Percentiles rank a stretch among this genome's conserved stretches.
Conservation (phyloP, 2,113 vertebrate species). For the Callithrix jacchus region DNA sequence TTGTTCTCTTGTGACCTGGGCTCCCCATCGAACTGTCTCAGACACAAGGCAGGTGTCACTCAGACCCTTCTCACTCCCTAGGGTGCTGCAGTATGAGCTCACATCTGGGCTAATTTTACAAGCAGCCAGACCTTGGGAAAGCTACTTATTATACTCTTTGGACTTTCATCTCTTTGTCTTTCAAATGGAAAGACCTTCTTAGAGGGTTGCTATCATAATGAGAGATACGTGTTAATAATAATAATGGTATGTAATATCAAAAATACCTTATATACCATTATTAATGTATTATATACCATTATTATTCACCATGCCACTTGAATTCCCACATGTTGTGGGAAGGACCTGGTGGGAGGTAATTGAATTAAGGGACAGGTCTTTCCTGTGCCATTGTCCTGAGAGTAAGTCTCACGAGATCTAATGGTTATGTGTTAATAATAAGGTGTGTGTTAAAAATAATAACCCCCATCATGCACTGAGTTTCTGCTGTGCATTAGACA, state of each 20-base stretch:
- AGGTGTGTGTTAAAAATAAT: accelerated
- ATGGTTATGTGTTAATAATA: neutral
- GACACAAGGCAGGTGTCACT: neutral
- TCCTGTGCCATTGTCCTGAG: no score
- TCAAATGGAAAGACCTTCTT: no score
- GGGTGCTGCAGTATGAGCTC: neutral
- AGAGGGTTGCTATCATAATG: neutral
- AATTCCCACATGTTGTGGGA: no score
- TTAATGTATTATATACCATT: no score
- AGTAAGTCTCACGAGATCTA: no score
- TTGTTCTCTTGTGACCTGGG: neutral
- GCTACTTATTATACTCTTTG: neutral
- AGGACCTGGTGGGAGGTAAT: no score
- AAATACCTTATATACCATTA: no score
- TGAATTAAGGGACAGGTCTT: no score
- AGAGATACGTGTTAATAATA: neutral
- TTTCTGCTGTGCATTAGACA: neutral
- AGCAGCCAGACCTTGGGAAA: neutral
- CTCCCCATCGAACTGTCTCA: no score
- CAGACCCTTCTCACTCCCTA: no score
- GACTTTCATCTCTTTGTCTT: neutral
- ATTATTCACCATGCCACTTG: no score
- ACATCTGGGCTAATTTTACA: neutral
- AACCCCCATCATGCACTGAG: accelerated
- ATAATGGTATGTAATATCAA: no score